Evolutionary conservation across 2,888 invertebrate genomes (phyloP).

Genomic region (Chrysina gloriosa): DNA sequence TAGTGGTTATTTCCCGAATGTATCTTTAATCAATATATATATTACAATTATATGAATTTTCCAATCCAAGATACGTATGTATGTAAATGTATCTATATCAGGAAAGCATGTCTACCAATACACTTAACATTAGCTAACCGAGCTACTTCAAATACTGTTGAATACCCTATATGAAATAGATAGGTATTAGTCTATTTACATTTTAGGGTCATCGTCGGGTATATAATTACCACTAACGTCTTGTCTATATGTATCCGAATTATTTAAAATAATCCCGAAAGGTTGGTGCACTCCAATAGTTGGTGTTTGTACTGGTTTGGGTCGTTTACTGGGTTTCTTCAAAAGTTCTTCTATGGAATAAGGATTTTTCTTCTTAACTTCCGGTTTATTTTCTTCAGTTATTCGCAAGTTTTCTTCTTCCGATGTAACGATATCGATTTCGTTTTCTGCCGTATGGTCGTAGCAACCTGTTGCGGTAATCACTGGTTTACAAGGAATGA

Average conservation of each 20-base stretch:
- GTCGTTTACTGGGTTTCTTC: slow-evolving; percentile 81
- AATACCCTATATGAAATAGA: slow-evolving; percentile 16
- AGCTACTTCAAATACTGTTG: slow-evolving; percentile 30
- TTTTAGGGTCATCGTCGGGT: slow-evolving; percentile 8
- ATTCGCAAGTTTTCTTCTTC: slow-evolving; percentile 49
- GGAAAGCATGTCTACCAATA: not conserved
- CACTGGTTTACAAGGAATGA: slow-evolving; percentile 67
- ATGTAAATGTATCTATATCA: no score
- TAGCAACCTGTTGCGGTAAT: slow-evolving; percentile 58
- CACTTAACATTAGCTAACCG: not conserved
- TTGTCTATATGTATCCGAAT: slow-evolving; percentile 18
- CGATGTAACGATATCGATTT: slow-evolving; percentile 44
- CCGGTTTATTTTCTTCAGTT: slow-evolving; percentile 52
- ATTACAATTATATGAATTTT: no score
- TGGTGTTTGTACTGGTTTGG: slow-evolving; percentile 54
- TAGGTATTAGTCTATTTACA: slow-evolving; percentile 16
- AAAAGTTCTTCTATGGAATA: slow-evolving; percentile 89
- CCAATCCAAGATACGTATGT: no score
- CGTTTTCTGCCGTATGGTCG: slow-evolving; percentile 35
- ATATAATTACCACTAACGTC: slow-evolving; percentile 9
- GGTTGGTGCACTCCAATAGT: slow-evolving; percentile 52
- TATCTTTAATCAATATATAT: no score
- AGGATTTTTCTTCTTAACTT: slow-evolving; percentile 77
- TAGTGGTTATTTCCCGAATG: not conserved
- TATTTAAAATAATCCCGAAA: slow-evolving; percentile 48